Base-by-base conservation (phyloP, 2,113 vertebrate genomes). In the Ancistrus triradiatus region DNA sequence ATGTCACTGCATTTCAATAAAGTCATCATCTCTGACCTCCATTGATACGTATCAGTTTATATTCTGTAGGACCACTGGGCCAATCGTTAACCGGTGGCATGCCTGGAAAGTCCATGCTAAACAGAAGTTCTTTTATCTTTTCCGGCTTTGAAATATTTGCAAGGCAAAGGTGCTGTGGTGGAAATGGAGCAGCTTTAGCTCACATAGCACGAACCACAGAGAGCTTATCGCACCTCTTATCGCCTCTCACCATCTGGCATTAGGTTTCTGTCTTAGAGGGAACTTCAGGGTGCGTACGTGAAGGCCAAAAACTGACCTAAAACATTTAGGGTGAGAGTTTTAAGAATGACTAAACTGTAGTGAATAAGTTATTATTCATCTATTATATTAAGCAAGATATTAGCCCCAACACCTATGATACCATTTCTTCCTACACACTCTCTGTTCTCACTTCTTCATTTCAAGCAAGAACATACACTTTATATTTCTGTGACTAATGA, bases 101-200 rank as follows among this genome's bases (percentile, higher is more conserved):
- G 9, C 17, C 2, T 46, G 46, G 47, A 53, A 47, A 68, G 56
- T 59, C 58, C 66, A 44, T 1, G 7, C n/a, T 5, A 6, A 2
- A 15, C 14, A 42, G 4, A 15, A n/a, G n/a, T n/a, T n/a, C n/a
- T n/a, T n/a, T n/a, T n/a, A n/a, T n/a, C 6, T 2, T 42, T 15
- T 9, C 7, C 50, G 51, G 46, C 50, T 24, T 59, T 33, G 31
- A 22, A 18, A 64, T 13, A 67, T 72, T 72, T 72, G 70, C 63
- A 72, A 72, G 55, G 44, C 63, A 72, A 72, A 72, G 51, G 8
- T 5, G 7, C 19, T 27, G 22, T 47, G 51, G 62, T 38, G 70
- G 59, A 72, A 72, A 60, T 52, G 13, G 15, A 50, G 25, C 31
- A 6, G 7, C 8, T 42, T 6, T 58, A 17, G 21, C 19, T 22